Base-by-base conservation (phyloP, 2,113 vertebrate genomes). In the Otis tarda region DNA sequence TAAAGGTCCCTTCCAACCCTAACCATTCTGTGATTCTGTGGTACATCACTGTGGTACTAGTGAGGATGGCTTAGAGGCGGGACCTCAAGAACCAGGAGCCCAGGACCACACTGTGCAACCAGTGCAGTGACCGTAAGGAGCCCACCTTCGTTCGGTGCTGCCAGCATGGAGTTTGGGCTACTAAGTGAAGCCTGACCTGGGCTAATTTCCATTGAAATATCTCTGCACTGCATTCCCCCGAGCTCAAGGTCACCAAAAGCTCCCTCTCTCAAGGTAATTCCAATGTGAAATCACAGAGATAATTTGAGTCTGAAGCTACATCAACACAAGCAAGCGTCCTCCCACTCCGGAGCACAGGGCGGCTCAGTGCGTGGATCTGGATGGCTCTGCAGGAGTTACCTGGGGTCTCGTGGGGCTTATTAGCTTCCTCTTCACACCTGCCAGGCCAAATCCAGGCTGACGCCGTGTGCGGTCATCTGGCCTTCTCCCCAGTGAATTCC, bases 361-460 rank as follows among this genome's bases (percentile, higher is more conserved):
- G 0, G 74, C 22, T 90, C n/a, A 24, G 30, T 4, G 21, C 3
- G 1, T 33, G 33, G 67, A 49, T 47, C 71, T n/a, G 70, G 60
- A 21, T 69, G 59, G 47, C 64, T 93, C 80, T 89, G 80, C 68
- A 52, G 52, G 56, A 86, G 59, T 80, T 77, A 39, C 25, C 15
- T 41, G 20, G 73, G 60, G 25, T 90, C 86, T 78, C 19, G 0
- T 70, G 89, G 55, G 69, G 28, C 23, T 92, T 74, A 55, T 67
- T 70, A 52, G 6, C 33, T 64, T 63, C 60, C 52, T 68, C 25
- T 39, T 84, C 73, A 87, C 68, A 81, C 68, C 89, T 87, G 59
- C 67, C 89, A 67, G 79, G 71, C 63, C 86, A 90, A 37, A 45
- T 69, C 76, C 76, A 82, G 55, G 61, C 81, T 92, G 85, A 83